Evolutionary conservation across 1,140 invertebrate species (phyloP).

Genomic region (Venustaconcha ellipsiformis): DNA sequence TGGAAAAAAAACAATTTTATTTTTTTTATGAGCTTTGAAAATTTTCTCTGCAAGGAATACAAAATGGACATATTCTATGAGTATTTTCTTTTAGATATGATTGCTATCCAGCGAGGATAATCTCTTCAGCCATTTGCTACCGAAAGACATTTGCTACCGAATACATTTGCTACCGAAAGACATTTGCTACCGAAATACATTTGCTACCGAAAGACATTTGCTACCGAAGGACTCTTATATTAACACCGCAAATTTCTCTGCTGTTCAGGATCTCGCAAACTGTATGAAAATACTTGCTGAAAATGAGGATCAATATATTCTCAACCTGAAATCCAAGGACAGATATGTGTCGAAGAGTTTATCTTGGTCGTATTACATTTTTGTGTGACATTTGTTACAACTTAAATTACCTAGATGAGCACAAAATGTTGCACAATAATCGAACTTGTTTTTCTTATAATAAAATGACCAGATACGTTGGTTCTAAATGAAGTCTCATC

Average conservation of each 20-base stretch:
- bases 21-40: slow-evolving; percentile 10
- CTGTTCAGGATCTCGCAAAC: background rate
- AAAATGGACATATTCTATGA: slow-evolving; percentile 5
- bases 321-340: slow-evolving; percentile 1
- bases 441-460: too few species aligned
- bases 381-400: background rate
- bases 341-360: background rate
- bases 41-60: slow-evolving; percentile 14
- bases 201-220: too few species aligned
- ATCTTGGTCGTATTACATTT: too few species aligned
- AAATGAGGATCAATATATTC: slow-evolving; percentile 5
- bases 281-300: background rate
- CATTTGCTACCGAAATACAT: too few species aligned
- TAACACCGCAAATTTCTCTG: slow-evolving; percentile 8
- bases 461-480: too few species aligned
- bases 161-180: too few species aligned
- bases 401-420: slow-evolving; percentile 4
- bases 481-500: too few species aligned
- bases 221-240: too few species aligned
- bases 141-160: slow-evolving; percentile 1
- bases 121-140: background rate
- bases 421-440: slow-evolving; percentile 5
- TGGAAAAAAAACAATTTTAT: background rate
- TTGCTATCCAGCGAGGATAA: background rate
- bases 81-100: background rate